Conservation (phyloP, 2,888 invertebrate species). For the Brachypalpus laphriformis region DNA sequence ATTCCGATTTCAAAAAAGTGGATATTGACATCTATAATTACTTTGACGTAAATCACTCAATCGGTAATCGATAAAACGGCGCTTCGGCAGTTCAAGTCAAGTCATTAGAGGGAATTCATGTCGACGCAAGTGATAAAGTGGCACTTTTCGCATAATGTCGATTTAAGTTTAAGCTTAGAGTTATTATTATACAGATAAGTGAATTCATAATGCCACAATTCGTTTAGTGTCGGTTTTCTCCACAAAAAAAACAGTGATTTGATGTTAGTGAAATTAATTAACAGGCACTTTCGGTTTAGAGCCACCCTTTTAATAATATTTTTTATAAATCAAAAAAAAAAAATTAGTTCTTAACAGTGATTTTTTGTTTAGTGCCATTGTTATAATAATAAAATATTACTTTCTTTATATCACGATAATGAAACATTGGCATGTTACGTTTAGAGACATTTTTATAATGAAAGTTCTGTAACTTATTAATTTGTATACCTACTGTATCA, state of each 20-base stretch:
- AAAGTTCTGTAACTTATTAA: too few relatives aligned
- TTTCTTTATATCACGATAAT: too few relatives aligned
- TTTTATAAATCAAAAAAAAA: too few relatives aligned
- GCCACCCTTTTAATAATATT: conserved; percentile 11
- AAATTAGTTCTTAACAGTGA: too few relatives aligned
- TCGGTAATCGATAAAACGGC: conserved; percentile 20
- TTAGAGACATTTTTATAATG: too few relatives aligned
- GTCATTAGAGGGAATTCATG: not conserved
- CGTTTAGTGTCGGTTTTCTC: conserved; percentile 26
- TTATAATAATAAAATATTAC: too few relatives aligned
- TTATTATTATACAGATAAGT: conserved; percentile 23
- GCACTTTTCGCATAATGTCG: conserved; percentile 24
- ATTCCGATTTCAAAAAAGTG: too few relatives aligned
- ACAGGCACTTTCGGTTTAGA: conserved; percentile 13
- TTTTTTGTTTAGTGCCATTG: too few relatives aligned
- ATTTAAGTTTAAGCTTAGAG: conserved; percentile 15
- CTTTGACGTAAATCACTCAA: conserved; percentile 10
- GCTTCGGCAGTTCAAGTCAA: not conserved
- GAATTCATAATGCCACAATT: conserved; percentile 19
- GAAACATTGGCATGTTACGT: too few relatives aligned
- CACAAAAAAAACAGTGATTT: conserved; percentile 5
- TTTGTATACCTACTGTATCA: too few relatives aligned
- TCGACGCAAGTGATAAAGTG: conserved; percentile 16
- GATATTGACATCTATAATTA: too few relatives aligned
- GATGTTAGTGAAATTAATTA: conserved; percentile 18